Conservation (phyloP, 2,888 invertebrate genomes). For the Nemurella pictetii region DNA sequence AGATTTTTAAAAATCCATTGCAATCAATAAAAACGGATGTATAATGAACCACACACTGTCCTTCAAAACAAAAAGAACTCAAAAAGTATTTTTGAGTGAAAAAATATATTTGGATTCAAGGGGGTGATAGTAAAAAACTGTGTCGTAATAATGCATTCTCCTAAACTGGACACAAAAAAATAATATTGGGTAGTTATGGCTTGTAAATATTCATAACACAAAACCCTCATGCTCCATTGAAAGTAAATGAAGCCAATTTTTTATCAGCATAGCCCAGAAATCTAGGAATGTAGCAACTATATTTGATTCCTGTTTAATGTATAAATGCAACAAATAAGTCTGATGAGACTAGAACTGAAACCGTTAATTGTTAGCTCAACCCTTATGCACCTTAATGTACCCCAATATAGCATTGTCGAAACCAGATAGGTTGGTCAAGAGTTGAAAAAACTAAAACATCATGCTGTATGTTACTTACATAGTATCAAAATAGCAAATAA, state of each 20-base stretch:
- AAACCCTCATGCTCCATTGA: not conserved
- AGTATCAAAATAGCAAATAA: not conserved
- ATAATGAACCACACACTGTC: not conserved
- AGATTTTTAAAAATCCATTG: conserved; percentile 28
- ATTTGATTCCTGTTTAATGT: not conserved
- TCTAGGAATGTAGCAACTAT: not conserved
- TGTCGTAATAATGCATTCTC: not conserved
- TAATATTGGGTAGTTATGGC: not conserved
- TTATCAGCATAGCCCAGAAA: not conserved
- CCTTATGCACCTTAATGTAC: not conserved
- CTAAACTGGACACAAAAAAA: not conserved
- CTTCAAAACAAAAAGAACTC: not conserved
- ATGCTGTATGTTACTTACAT: not conserved
- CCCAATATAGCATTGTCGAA: not conserved
- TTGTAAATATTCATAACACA: not conserved
- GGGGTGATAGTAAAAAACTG: not conserved
- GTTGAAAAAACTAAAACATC: not conserved
- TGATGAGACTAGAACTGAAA: not conserved
- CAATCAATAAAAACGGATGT: conserved; percentile 39
- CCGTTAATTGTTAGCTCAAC: not conserved
- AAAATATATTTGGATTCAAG: not conserved
- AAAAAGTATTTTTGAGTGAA: not conserved
- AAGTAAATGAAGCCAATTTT: not conserved
- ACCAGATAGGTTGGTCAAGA: not conserved
- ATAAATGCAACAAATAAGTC: not conserved